phyloP scores from a whole-genome alignment of 1,140 invertebrate genomes.

The Doryteuthis pealeii region DNA sequence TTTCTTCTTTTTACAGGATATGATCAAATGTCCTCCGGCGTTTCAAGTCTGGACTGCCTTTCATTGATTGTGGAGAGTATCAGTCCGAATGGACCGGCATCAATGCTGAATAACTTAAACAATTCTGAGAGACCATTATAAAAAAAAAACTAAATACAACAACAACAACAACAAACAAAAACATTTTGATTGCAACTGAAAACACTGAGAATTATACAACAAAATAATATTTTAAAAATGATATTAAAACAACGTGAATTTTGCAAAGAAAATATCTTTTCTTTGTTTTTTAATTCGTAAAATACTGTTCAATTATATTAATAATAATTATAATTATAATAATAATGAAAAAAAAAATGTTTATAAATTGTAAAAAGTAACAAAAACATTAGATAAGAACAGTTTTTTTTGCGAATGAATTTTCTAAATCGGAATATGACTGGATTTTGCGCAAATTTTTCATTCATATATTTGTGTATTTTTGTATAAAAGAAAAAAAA shows the following conservation, averaged over 20 bases:
- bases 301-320: too few relatives aligned
- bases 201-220: not conserved
- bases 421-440: too few relatives aligned
- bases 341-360: too few relatives aligned
- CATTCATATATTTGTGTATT: too few relatives aligned
- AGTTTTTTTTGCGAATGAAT: too few relatives aligned
- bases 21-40: not conserved
- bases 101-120: not conserved
- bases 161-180: not conserved
- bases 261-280: not conserved
- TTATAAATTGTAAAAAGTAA: too few relatives aligned
- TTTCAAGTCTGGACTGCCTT: constrained; percentile 1
- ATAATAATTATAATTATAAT: too few relatives aligned
- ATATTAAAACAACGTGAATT: not conserved
- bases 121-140: not conserved
- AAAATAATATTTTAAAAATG: not conserved
- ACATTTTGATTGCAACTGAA: not conserved
- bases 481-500: too few relatives aligned
- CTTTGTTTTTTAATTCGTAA: too few relatives aligned
- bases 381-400: too few relatives aligned
- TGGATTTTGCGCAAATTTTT: too few relatives aligned
- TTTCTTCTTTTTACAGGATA: not conserved
- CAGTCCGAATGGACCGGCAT: not conserved
- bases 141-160: not conserved
- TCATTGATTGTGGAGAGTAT: not conserved